These are phyloP conservation scores for Rhodeus uyekii DNA, from an alignment of 2,797 vertebrate genomes.

Conservation along the genomic window DNA sequence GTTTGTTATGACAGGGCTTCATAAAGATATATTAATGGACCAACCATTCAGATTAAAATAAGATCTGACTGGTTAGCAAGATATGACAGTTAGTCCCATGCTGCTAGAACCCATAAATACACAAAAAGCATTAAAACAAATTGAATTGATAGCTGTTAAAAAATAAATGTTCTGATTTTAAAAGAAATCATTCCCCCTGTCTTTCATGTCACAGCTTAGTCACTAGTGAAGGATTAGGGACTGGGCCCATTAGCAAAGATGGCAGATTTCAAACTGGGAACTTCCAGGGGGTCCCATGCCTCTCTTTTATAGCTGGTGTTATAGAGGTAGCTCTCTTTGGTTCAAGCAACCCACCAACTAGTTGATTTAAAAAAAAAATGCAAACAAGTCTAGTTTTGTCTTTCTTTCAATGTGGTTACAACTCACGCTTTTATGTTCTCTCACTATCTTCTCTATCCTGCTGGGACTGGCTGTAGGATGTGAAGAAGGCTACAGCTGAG, in stretches of 20 bases:
- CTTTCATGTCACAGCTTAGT: neutral
- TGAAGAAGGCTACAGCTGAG: constrained; percentile 69
- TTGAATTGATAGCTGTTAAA: too few species aligned
- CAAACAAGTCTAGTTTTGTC: too few species aligned
- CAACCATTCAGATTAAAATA: neutral
- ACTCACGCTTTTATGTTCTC: constrained; percentile 43
- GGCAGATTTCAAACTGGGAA: neutral
- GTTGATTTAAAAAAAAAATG: too few species aligned
- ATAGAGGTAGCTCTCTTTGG: neutral
- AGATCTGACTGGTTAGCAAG: neutral
- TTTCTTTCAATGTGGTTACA: too few species aligned
- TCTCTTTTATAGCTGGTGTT: too few species aligned
- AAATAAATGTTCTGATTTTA: too few species aligned
- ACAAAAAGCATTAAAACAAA: too few species aligned
- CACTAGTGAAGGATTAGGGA: neutral
- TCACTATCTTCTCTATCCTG: constrained; percentile 57
- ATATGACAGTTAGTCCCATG: too few species aligned
- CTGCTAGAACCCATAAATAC: too few species aligned
- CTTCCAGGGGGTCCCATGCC: neutral
- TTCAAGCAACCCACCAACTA: neutral
- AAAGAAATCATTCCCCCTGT: too few species aligned
- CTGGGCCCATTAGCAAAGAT: neutral
- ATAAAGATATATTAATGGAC: neutral
- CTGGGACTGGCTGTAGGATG: constrained; percentile 57
- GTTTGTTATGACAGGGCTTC: too few species aligned